Evolutionary conservation across 2,888 invertebrate genomes (phyloP), one percentile per base, ranked within the genome.

Genomic region (Abrostola triplasia): DNA sequence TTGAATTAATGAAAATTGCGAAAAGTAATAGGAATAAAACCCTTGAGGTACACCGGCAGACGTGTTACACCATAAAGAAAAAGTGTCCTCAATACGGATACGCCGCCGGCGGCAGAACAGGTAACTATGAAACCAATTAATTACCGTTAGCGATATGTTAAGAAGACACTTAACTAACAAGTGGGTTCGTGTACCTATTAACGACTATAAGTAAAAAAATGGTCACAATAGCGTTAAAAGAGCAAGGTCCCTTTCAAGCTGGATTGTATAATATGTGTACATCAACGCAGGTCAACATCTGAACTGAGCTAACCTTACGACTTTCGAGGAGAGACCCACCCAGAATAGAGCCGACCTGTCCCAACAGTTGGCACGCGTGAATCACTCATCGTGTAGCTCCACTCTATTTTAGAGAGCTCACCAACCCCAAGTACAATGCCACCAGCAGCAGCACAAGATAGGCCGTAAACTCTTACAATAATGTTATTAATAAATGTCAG

Each of bases 401-500:
- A 9, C 44, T 47, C 44, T 47, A 47, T 47, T 47, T 47, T 47
- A 9, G 44, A 47, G 44, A 47, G 44, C 44, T 24, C 44, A 13
- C 24, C 44, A 13, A 47, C 44, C 44, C 44, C 44, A 47, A 47
- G 44, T 24, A 13, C 44, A 24, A 24, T 13, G 44, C 44, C 44
- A 47, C 24, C 44, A 24, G 9, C 40, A 9, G 5, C 44, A 8
- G 12, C 7, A 24, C 44, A 47, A 9, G 44, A 8, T 44, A 12
- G 44, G 44, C 9, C 8, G 8, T 47, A 13, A 47, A 13, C 24
- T 4, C 44, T 40, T 24, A 13, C 11, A 41, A 8, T 40, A 40
- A 11, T 40, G 5, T 0, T 40, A 10, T 40, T 40, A 40, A 9
- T 11, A 9, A 0, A 40, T 40, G 9, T 40, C 5, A 7, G 10